phyloP scores from a whole-genome alignment of 2,113 vertebrate species.

The Telmatochromis brichardi region DNA sequence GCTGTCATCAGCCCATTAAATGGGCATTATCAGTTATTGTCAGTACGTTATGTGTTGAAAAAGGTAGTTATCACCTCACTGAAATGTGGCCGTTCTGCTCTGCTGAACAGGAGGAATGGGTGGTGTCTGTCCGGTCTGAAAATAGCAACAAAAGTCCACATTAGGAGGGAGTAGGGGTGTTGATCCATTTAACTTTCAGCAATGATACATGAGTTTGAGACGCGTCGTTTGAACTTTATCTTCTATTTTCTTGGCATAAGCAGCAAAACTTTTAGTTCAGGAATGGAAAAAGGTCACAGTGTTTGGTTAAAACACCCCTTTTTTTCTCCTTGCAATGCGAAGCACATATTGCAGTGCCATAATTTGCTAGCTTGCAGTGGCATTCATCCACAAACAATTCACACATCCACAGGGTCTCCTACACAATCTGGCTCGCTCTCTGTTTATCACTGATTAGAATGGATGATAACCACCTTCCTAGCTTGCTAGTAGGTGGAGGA shows the following conservation, averaged over 20 bases:
- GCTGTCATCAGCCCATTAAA: neutral
- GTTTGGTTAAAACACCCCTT: neutral
- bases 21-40: neutral
- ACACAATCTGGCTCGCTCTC: neutral
- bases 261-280: neutral
- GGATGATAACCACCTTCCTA: neutral
- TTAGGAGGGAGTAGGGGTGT: neutral
- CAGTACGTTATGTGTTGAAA: neutral
- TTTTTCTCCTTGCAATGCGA: neutral
- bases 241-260: neutral
- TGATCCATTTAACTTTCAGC: neutral
- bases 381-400: neutral
- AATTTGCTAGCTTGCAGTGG: neutral
- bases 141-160: neutral
- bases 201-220: neutral
- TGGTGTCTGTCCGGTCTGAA: neutral
- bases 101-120: neutral
- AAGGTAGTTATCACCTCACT: neutral
- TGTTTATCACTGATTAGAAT: neutral
- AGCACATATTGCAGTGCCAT: neutral
- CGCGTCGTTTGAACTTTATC: fast-evolving
- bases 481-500: neutral
- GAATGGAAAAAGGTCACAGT: neutral
- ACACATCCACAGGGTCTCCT: neutral
- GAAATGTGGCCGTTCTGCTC: neutral